Base-by-base conservation (phyloP, 2,888 invertebrate genomes). In the Lymantria dispar region DNA sequence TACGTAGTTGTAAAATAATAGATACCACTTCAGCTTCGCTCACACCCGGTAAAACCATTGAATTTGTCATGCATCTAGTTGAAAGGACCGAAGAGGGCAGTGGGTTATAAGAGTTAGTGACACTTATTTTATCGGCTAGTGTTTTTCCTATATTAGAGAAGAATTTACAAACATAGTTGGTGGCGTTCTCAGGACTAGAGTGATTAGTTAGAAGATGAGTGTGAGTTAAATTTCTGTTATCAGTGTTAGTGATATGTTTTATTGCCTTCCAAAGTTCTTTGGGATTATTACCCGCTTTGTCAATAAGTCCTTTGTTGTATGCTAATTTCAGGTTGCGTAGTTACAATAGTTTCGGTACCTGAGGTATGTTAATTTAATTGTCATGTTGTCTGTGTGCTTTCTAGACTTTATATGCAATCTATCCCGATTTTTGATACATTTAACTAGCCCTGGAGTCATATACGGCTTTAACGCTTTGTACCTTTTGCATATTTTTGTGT, bases 391-490 rank as follows among this genome's bases (percentile, higher is more conserved):
- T 5, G 44, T 14, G 1, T 13, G 8, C 5, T 44, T 15, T 15
- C 29, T 44, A 14, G 45, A 45, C 22, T 37, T 31, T n/a, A n/a
- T n/a, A 12, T 45, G 45, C 14, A 45, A 10, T n/a, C 31, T 45
- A 29, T 45, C 33, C 1, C 43, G 12, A 14, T 43, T 43, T 33
- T 14, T 33, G 10, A 43, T 33, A 22, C 43, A 43, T n/a, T 33
- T 31, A n/a, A 43, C 2, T 40, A 43, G 31, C 12, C 43, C 36
- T 14, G 44, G 11, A 10, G 36, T 40, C 13, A 40, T 40, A 12
- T n/a, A 43, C 3, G 43, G 31, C 33, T 43, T 43, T 12, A 43
- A 31, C 33, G n/a, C 33, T 31, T 3, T 12, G 8, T 43, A 3
- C 3, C 11, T 31, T 31, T 22, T 43, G 7, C 12, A n/a, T 7